These are phyloP conservation scores for Phlogophora meticulosa DNA, from an alignment of 2,888 invertebrate species.

Conservation along the genomic window DNA sequence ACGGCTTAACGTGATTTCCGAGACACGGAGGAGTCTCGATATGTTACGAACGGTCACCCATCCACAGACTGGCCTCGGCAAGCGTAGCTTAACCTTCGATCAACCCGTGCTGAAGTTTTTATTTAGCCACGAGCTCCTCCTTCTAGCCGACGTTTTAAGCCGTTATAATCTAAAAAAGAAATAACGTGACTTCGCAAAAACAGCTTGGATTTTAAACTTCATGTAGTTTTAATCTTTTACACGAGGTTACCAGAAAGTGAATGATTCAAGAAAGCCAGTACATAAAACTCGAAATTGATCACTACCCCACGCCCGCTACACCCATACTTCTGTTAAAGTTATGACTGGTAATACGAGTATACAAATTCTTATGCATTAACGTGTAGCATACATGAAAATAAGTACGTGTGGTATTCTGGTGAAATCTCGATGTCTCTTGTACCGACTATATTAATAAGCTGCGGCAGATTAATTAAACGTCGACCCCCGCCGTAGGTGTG, in stretches of 20 bases:
- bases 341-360: constrained; percentile 58
- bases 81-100: no score
- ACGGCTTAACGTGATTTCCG: no score
- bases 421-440: constrained; percentile 52
- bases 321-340: constrained; percentile 54
- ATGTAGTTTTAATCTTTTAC: constrained; percentile 18
- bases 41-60: no score
- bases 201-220: constrained; percentile 17
- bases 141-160: no score
- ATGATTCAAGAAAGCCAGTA: constrained; percentile 46
- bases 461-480: constrained; percentile 10
- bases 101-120: no score
- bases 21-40: no score
- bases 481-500: background rate
- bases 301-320: constrained; percentile 49
- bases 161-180: no score
- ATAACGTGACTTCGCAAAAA: background rate
- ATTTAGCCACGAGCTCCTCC: no score
- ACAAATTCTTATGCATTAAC: constrained; percentile 52
- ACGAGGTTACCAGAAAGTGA: constrained; percentile 21
- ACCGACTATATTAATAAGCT: constrained; percentile 49
- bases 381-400: constrained; percentile 16
- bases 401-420: constrained; percentile 51
- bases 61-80: no score
- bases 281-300: constrained; percentile 58